phyloP scores from a whole-genome alignment of 1,140 invertebrate species.

The Drosophila simulans region DNA sequence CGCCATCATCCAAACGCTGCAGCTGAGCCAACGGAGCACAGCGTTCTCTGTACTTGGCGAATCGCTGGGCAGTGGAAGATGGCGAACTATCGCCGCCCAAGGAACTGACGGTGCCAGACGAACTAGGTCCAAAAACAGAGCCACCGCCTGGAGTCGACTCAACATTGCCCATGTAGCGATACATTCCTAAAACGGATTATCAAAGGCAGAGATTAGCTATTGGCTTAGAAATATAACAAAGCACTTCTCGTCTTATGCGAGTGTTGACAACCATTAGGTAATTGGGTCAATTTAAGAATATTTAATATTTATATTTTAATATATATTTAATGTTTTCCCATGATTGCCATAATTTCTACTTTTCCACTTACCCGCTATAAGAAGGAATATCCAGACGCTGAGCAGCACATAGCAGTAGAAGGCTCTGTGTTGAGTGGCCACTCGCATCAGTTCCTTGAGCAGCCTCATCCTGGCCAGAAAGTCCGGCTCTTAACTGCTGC shows the following conservation, averaged over 20 bases:
- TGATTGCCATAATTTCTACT: no score
- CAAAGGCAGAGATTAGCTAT: neutral
- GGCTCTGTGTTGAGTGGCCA: constrained; percentile 90
- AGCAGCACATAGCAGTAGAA: constrained; percentile 91
- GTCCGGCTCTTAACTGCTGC: constrained; percentile 25
- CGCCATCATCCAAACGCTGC: constrained; percentile 89
- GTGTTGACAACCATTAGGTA: no score
- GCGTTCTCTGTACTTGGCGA: constrained; percentile 74
- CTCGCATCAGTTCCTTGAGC: constrained; percentile 87
- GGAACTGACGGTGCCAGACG: constrained; percentile 43
- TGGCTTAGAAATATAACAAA: no score
- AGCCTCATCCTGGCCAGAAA: constrained; percentile 71
- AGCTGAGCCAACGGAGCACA: constrained; percentile 90
- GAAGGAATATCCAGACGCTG: constrained; percentile 91
- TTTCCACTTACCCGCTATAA: constrained; percentile 87
- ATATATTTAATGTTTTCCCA: no score
- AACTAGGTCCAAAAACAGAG: constrained; percentile 25
- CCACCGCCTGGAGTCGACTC: constrained; percentile 34
- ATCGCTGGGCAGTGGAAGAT: constrained; percentile 60
- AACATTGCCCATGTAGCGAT: constrained; percentile 88
- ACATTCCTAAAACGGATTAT: constrained; percentile 86
- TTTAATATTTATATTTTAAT: no score
- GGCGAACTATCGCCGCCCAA: constrained; percentile 21
- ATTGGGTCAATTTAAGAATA: no score
- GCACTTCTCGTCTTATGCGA: no score